Conservation (phyloP, 2,888 invertebrate genomes). For the Chrysolina oricalcia region DNA sequence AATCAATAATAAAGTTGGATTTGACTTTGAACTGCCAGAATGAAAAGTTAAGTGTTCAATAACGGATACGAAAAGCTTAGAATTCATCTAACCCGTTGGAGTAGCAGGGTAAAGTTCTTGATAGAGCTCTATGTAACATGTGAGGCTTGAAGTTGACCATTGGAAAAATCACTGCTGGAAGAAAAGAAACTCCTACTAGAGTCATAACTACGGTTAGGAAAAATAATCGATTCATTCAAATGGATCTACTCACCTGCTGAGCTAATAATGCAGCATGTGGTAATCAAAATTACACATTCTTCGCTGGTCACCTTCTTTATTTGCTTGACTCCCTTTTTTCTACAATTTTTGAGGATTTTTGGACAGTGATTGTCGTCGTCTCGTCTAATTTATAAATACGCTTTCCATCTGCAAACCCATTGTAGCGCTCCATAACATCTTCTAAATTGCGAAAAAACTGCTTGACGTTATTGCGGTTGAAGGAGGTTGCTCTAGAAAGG, state of each 20-base stretch:
- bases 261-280: slow-evolving; percentile 19
- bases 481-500: slow-evolving; percentile 5
- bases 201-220: neutral
- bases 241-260: neutral
- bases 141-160: neutral
- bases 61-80: neutral
- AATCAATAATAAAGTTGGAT: neutral
- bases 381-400: slow-evolving; percentile 10
- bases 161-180: neutral
- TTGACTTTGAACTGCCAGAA: neutral
- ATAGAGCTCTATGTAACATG: neutral
- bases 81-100: slow-evolving; percentile 20
- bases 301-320: slow-evolving; percentile 9
- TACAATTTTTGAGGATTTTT: slow-evolving; percentile 3
- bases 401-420: neutral
- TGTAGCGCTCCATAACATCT: neutral
- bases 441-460: slow-evolving; percentile 1
- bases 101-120: neutral
- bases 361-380: neutral
- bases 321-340: slow-evolving; percentile 21
- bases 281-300: slow-evolving; percentile 16
- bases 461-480: neutral
- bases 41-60: neutral
- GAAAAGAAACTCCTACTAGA: too few species aligned
- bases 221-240: neutral